Evolutionary conservation across 2,113 vertebrate species (phyloP).

Genomic region (Butorides virescens): DNA sequence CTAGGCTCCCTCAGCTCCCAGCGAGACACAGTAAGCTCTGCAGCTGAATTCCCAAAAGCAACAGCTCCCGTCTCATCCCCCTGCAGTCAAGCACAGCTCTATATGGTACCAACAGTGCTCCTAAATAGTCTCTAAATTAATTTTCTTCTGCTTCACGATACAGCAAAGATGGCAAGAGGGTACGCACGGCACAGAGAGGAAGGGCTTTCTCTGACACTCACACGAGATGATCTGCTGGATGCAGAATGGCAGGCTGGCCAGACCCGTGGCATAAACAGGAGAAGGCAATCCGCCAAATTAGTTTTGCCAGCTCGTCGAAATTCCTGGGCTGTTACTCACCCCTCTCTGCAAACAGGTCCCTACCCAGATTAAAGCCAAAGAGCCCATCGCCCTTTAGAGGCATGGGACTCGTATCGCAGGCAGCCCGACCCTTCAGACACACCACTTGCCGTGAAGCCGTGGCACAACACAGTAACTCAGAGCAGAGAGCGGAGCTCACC

Average conservation of each 20-base stretch:
- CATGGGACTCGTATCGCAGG: accelerated
- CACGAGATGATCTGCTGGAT: not conserved
- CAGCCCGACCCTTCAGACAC: not conserved
- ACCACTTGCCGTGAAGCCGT: accelerated
- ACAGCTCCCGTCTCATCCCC: not conserved
- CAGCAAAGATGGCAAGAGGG: not conserved
- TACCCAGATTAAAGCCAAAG: not conserved
- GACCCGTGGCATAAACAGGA: not conserved
- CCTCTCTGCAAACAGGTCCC: not conserved
- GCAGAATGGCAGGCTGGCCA: not conserved
- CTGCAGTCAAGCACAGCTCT: not conserved
- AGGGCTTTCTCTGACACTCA: not conserved
- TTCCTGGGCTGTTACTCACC: conserved; percentile 42
- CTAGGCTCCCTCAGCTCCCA: not conserved
- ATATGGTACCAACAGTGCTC: not conserved
- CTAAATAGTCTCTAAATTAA: not conserved
- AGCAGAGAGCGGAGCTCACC: not conserved
- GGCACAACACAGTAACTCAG: not conserved
- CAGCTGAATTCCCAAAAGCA: not conserved
- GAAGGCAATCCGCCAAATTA: not conserved
- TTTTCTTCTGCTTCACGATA: not conserved
- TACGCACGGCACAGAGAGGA: not conserved
- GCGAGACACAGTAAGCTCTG: not conserved
- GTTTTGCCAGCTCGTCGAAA: conserved; percentile 48
- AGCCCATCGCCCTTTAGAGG: not conserved